These are phyloP conservation scores for Lithobius niger DNA, from an alignment of 1,140 invertebrate species.

Conservation along the genomic window DNA sequence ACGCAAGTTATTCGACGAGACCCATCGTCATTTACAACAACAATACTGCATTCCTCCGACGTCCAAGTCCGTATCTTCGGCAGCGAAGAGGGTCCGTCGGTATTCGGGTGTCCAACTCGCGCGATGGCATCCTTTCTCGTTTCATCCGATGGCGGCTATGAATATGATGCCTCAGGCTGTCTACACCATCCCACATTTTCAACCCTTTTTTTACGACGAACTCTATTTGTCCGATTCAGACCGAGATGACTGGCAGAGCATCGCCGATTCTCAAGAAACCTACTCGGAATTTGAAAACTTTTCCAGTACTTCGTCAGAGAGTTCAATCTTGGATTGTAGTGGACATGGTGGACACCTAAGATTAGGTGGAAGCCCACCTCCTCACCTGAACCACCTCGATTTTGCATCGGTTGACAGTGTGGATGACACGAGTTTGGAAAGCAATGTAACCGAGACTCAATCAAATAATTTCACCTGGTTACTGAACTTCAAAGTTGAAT, in stretches of 20 bases:
- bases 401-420: background rate
- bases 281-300: background rate
- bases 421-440: background rate
- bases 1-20: slow-evolving; percentile 2
- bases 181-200: background rate
- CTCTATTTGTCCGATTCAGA: background rate
- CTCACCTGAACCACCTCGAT: background rate
- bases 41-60: too few relatives aligned
- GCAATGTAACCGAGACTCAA: too few relatives aligned
- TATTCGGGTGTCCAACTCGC: background rate
- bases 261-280: background rate
- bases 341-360: too few relatives aligned
- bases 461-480: slow-evolving; percentile 3
- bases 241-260: background rate
- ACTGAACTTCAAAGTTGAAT: slow-evolving; percentile 3
- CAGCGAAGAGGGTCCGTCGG: too few relatives aligned
- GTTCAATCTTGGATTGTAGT: background rate
- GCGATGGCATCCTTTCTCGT: background rate
- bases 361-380: background rate
- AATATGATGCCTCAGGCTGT: background rate
- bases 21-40: too few relatives aligned
- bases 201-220: background rate
- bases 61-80: too few relatives aligned
- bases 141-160: background rate
- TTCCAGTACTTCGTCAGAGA: background rate